Conservation (phyloP, 2,797 vertebrate species). For the Bryconaethiops microstoma region DNA sequence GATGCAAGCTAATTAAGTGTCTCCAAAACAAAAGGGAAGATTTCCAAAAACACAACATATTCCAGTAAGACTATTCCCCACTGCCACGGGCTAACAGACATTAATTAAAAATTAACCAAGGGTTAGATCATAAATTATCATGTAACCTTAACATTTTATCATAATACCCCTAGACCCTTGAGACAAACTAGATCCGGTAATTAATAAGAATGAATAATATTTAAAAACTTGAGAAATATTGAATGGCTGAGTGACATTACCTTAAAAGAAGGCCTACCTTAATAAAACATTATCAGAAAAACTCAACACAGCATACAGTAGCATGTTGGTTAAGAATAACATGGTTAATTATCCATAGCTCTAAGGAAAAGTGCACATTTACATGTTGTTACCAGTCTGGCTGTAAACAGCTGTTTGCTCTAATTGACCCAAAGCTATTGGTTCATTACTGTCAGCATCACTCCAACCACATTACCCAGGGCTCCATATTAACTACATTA, state of each 20-base stretch:
- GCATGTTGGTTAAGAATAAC: conserved; percentile 20
- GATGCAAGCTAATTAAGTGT: not conserved
- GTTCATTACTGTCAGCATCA: conserved; percentile 40
- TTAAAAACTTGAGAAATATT: not conserved
- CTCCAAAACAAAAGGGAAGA: conserved; percentile 2
- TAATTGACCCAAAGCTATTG: conserved; percentile 46
- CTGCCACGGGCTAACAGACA: not conserved
- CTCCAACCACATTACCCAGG: conserved; percentile 25
- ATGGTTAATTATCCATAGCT: conserved; percentile 30
- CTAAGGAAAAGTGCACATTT: conserved; percentile 35
- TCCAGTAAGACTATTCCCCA: not conserved
- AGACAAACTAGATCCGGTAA: conserved; percentile 19
- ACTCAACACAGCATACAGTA: not conserved
- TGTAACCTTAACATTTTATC: not conserved
- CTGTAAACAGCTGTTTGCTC: conserved; percentile 47
- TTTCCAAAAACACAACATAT: not conserved
- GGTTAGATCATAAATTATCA: conserved; percentile 26
- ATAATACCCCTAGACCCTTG: conserved; percentile 9
- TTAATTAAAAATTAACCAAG: not conserved
- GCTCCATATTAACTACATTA: conserved; percentile 5
- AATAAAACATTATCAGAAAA: not conserved
- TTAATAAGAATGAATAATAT: conserved; percentile 32
- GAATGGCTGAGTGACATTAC: not conserved
- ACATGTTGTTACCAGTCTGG: conserved; percentile 43
- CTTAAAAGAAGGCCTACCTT: not conserved